Evolutionary conservation across 2,113 vertebrate species (phyloP), one percentile per base, ranked within the genome.

Genomic region (Saguinus midas): DNA sequence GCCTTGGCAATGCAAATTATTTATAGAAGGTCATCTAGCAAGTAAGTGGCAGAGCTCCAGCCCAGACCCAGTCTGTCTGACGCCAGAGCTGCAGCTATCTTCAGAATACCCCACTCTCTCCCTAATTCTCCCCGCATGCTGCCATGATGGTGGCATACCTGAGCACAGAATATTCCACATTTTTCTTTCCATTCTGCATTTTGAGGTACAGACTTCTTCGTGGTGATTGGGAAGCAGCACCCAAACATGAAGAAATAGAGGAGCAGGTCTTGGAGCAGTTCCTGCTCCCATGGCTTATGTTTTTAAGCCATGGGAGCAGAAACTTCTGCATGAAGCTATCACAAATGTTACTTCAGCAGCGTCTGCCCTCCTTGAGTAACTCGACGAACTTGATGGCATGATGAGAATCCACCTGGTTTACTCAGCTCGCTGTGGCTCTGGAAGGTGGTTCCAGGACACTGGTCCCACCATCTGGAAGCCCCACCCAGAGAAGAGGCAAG

Each of bases 131-230:
- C 72, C 43, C 29, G 20, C 61, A 43, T 2, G 29, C 25, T 18
- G 0, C 64, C 70, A 14, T 8, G 37, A 18, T 11, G 8, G 0
- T 10, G 2, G 3, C 25, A 35, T 40, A 37, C 21, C 61, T 68
- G 13, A 11, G 48, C 20, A 4, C 20, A 75, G 57, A 25, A 11
- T 1, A 25, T 0, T 12, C 18, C 58, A 17, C 35, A 0, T 35
- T 9, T 78, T 78, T n/a, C n/a, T 57, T 70, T 6, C 25, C 25
- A 14, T 25, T 93, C 29, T 1, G 8, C 72, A 20, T 83, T 87
- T 87, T 64, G 75, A 90, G 50, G 80, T 45, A 37, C 0, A 0
- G 1, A 43, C 23, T 80, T n/a, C n/a, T 75, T 64, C 50, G 25
- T 2, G 40, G 43, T 90, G 32, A 32, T 21, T 70, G 21, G 40